phyloP scores from a whole-genome alignment of 1,140 invertebrate species.

The Drosophila quadrilineata region DNA sequence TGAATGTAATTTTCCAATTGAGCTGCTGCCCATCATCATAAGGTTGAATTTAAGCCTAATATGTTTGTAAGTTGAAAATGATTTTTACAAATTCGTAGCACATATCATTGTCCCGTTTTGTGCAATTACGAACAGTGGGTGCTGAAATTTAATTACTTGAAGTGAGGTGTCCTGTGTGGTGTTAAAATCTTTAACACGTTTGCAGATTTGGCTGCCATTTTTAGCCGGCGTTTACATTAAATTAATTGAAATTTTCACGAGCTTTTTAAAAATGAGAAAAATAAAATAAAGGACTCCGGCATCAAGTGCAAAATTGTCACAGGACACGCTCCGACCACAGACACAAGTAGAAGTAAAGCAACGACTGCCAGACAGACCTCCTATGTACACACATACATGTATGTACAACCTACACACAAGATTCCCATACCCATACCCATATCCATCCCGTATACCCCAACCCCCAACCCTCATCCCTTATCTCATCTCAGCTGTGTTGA shows the following conservation, averaged over 20 bases:
- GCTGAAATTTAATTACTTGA: conserved; percentile 16
- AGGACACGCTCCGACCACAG: not conserved
- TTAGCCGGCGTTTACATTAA: conserved; percentile 61
- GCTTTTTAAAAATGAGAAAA: conserved; percentile 24
- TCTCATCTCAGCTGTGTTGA: not conserved
- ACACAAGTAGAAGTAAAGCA: not conserved
- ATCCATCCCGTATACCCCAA: too few species aligned
- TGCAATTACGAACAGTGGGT: not conserved
- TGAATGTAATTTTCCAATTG: conserved; percentile 60
- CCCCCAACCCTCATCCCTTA: too few species aligned
- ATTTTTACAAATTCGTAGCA: not conserved
- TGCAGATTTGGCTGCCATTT: conserved; percentile 23
- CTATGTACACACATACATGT: not conserved
- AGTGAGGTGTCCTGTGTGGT: conserved; percentile 14
- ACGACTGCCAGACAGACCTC: not conserved
- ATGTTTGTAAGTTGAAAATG: not conserved
- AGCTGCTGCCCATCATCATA: conserved; percentile 48
- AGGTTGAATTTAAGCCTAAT: conserved; percentile 17
- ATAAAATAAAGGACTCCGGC: conserved; percentile 22
- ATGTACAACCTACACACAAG: not conserved
- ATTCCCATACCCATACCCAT: too few species aligned
- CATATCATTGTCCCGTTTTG: too few species aligned
- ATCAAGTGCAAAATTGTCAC: conserved; percentile 39
- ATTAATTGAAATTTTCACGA: conserved; percentile 59
- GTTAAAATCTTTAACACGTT: conserved; percentile 23